Conservation (phyloP, 2,113 vertebrate genomes). For the Rhombomys opimus region DNA sequence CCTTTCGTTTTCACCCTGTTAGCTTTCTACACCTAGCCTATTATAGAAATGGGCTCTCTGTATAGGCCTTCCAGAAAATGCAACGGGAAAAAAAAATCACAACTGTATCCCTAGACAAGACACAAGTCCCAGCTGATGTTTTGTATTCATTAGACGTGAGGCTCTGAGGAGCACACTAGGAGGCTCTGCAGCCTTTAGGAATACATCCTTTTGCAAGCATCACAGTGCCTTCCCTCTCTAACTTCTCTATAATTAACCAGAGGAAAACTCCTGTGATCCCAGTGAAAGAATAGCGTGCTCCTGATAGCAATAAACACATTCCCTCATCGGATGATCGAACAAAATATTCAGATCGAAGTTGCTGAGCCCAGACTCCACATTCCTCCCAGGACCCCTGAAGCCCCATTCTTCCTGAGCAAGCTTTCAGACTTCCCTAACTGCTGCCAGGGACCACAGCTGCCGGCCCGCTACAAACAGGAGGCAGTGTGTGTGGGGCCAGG, state of each 20-base stretch:
- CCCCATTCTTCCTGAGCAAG: not conserved
- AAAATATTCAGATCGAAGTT: not conserved
- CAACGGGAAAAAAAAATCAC: slow-evolving; percentile 59
- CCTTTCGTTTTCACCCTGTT: slow-evolving; percentile 60
- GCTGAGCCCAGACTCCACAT: not conserved
- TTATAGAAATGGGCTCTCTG: slow-evolving; percentile 60
- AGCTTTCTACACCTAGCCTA: slow-evolving; percentile 67
- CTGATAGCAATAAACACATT: not conserved
- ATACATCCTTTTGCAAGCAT: not conserved
- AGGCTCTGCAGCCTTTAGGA: not conserved
- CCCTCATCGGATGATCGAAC: not conserved
- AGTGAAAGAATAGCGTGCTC: not conserved
- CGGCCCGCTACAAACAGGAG: slow-evolving; percentile 40
- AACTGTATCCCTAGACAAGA: not conserved
- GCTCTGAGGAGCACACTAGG: not conserved
- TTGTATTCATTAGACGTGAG: not conserved
- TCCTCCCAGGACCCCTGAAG: not conserved
- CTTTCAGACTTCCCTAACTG: not conserved
- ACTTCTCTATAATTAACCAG: slow-evolving; percentile 33
- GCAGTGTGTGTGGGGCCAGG: not conserved
- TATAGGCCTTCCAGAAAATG: slow-evolving; percentile 21
- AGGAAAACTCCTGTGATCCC: not conserved
- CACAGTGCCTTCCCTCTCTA: not conserved
- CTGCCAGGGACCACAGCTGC: not conserved
- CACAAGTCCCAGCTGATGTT: not conserved